Conservation (phyloP, 2,113 vertebrate genomes). For the Bubalus kerabau region DNA sequence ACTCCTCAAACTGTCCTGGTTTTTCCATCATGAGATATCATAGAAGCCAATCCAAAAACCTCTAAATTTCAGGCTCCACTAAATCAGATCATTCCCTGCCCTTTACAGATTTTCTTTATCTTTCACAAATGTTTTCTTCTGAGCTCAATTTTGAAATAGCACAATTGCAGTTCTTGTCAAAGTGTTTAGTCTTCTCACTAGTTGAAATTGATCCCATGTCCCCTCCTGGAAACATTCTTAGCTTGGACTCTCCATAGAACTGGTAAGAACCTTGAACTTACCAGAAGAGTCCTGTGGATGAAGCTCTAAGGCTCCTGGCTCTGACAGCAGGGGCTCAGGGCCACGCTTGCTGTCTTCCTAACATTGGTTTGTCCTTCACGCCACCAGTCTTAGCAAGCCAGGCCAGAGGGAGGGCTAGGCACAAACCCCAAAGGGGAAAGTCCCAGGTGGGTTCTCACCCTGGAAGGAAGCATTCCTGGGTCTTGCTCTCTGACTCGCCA, state of each 20-base stretch:
- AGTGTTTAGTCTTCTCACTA: background rate
- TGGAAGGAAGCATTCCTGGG: background rate
- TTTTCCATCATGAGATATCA: background rate
- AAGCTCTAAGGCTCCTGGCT: background rate
- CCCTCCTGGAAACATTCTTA: background rate
- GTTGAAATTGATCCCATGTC: background rate
- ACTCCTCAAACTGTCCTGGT: background rate
- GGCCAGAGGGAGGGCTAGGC: background rate
- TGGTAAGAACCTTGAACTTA: background rate
- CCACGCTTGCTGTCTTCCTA: background rate
- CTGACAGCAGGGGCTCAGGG: background rate
- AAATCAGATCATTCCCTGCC: background rate
- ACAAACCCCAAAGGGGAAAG: background rate
- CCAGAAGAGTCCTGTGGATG: background rate
- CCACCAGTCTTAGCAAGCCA: background rate
- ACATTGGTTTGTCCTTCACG: background rate
- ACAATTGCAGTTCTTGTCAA: constrained; percentile 19
- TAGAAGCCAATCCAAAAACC: background rate
- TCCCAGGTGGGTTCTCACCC: background rate
- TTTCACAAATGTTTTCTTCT: background rate
- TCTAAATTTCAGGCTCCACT: background rate
- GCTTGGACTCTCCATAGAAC: background rate
- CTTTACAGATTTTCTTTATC: background rate
- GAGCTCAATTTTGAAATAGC: constrained; percentile 35
- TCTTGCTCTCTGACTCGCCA: background rate